Evolutionary conservation across 2,113 vertebrate species (phyloP).

Genomic region (Peromyscus maniculatus): DNA sequence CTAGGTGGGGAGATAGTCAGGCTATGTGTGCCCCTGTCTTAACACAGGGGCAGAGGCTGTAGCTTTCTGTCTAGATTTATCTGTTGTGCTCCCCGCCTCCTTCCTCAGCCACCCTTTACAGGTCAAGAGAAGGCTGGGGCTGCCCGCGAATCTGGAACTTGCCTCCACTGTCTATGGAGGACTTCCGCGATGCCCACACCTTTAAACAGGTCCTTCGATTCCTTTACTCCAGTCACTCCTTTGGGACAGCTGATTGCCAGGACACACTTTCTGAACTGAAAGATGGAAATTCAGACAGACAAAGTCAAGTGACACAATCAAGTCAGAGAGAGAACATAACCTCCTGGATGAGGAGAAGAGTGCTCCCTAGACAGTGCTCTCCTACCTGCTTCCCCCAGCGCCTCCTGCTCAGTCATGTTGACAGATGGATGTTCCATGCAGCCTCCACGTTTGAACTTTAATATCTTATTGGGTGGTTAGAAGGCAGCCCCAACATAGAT

Average conservation of each 20-base stretch:
- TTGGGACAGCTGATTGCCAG: not conserved
- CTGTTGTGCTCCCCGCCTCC: not conserved
- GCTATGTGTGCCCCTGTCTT: not conserved
- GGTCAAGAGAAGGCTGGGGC: not conserved
- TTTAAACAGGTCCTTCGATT: not conserved
- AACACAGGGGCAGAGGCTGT: not conserved
- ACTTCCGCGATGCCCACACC: not conserved
- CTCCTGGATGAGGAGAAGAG: not conserved
- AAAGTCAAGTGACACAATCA: not conserved
- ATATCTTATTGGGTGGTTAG: not conserved
- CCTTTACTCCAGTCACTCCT: not conserved
- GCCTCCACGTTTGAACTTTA: not conserved
- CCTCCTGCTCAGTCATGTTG: not conserved
- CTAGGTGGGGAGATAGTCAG: not conserved
- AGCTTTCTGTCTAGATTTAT: not conserved
- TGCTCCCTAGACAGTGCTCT: not conserved
- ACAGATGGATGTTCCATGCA: not conserved
- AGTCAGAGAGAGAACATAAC: not conserved
- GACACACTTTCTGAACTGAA: not conserved
- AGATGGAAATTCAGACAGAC: not conserved
- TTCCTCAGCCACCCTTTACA: not conserved
- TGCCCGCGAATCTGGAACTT: accelerated
- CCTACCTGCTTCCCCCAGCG: not conserved
- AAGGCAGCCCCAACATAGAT: not conserved
- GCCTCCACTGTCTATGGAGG: not conserved